These are phyloP conservation scores for Symphodus melops DNA, from an alignment of 2,113 vertebrate species.

Conservation along the genomic window DNA sequence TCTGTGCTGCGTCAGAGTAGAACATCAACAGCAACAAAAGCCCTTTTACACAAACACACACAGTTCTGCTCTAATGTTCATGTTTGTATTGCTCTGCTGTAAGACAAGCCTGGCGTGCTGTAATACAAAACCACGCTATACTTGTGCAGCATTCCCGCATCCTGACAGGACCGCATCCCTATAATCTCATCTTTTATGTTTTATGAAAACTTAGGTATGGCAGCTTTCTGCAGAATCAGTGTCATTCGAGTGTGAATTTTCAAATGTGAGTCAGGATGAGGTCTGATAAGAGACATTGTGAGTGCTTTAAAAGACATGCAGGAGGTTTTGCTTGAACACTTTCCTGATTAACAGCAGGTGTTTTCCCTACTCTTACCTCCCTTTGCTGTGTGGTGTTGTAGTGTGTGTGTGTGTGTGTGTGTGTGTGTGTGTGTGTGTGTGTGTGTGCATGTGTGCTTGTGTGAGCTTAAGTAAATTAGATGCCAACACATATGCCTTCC, in stretches of 20 bases:
- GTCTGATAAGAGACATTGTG: not conserved
- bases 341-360: constrained; percentile 39
- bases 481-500: constrained; percentile 10
- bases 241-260: not conserved
- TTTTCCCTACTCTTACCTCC: constrained; percentile 5
- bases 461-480: constrained; percentile 14
- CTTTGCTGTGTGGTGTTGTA: too few species aligned
- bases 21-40: constrained; percentile 19
- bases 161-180: not conserved
- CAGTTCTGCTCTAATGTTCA: constrained; percentile 43
- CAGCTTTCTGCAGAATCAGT: not conserved
- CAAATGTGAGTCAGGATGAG: not conserved
- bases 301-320: constrained; percentile 24
- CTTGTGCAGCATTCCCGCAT: not conserved
- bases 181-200: not conserved
- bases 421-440: constrained; percentile 8
- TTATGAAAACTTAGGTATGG: not conserved
- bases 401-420: not conserved
- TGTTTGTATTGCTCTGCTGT: constrained; percentile 17
- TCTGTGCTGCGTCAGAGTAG: not conserved
- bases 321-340: constrained; percentile 8
- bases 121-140: not conserved
- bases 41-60: constrained; percentile 10
- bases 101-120: constrained; percentile 5
- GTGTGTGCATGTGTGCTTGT: not conserved